Evolutionary conservation across 2,888 invertebrate species (phyloP), one percentile per base, ranked within the genome.

Genomic region (Drosophila demipolita): DNA sequence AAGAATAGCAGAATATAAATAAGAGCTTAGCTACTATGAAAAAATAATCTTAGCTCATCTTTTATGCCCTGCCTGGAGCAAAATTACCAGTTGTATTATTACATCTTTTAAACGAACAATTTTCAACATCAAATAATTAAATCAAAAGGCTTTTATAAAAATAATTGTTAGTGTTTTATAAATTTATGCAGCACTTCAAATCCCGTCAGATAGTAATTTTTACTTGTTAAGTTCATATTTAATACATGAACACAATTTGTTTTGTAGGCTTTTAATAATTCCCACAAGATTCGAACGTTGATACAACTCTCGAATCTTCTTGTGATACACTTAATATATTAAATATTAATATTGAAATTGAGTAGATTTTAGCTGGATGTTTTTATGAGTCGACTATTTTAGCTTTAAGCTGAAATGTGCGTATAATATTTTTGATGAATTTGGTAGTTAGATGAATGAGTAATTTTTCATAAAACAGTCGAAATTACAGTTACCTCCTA

Each of bases 401-500:
- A 17, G 17, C 2, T 17, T 17, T 45, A 7, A 15, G 1, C 15
- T 17, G 0, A 26, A 15, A 48, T 26, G 15, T 26, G 1, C 8
- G 4, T 17, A 17, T 17, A 17, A 26, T 17, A 17, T 15, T 49
- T 49, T 1, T 26, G 9, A 11, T 17, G 26, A 29, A 29, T 29
- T 17, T 26, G 6, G 1, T 29, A 6, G 29, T 29, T 29, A 29
- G 3, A 11, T 5, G 9, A 42, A 0, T 42, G 3, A 40, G 9
- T n/a, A n/a, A n/a, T n/a, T 9, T 17, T 6, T 15, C 15, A 12
- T 4, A 1, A 9, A 1, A 17, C 4, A 58, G 29, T 20, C 36
- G 6, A 20, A n/a, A 61, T 59, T 63, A 49, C 12, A 49, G 42
- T 45, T 36, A 17, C 42, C 42, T 9, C 49, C 49, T 33, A 40